Base-by-base conservation (phyloP, 2,797 vertebrate genomes). In the Hipposideros larvatus region DNA sequence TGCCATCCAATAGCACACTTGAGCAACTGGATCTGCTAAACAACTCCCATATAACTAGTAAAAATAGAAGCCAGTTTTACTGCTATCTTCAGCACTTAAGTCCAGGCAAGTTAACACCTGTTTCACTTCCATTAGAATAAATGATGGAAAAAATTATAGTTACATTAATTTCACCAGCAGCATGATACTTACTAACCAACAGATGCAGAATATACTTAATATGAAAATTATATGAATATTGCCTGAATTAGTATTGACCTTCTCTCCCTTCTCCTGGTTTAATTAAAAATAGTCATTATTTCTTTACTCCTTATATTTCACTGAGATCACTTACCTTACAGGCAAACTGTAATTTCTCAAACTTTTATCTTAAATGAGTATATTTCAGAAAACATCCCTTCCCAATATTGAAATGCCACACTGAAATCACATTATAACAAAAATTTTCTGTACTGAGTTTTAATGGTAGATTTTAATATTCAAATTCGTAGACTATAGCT, bases 1-100 rank as follows among this genome's bases (percentile, higher is more conserved):
- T 98, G 98, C 98, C 96, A 97, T 99, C 98, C 98, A 99, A 99
- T 98, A 99, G 97, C 87, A 70, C 98, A 98, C 98, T 98, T 98
- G 98, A 99, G 98, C 98, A 99, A 98, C 98, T 99, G 99, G 98
- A 99, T 99, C 99, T 98, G 98, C 98, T 98, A 97, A 98, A 97
- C 96, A 97, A 98, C 98, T 98, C 97, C 97, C 98, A 98, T 98
- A 96, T 98, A 99, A 98, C 98, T 65, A 97, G 97, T 99, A 99
- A 99, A 99, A 99, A 99, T 99, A 99, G 99, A 99, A 98, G 95
- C 96, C 96, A 95, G 96, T 98, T 98, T 98, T 98, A 98, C 79
- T 98, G 98, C 98, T 98, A 97, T 98, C 98, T 99, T 98, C 98
- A 98, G 99, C 98, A 98, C 98, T 98, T 87, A 98, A 98, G 98